Base-by-base conservation (phyloP, 2,797 vertebrate species). In the Loris lydekkerianus region DNA sequence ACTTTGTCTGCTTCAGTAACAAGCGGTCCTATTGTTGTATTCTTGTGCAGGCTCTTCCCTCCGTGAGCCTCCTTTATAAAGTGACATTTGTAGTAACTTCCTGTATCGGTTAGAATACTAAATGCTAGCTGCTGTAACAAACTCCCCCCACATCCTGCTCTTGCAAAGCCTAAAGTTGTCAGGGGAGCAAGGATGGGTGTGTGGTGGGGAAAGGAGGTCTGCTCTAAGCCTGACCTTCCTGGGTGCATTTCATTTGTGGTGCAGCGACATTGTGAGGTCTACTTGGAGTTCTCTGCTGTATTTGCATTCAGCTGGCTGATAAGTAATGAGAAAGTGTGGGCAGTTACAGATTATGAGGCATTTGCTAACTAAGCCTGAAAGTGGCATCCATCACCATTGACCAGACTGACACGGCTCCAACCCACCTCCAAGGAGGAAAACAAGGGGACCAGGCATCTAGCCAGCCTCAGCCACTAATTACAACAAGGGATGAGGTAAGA, bases 171-270 rank as follows among this genome's bases (percentile, higher is more conserved):
- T 92, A 60, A 61, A 69, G 70, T 18, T 81, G 37, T 63, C 37
- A 34, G 31, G 1, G 21, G 27, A 89, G 15, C 10, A n/a, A 10
- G 25, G 17, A 9, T 18, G 46, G 14, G 17, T 61, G 25, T 65
- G 21, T 90, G 31, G 69, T 61, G 18, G 91, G 84, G 69, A 91
- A 29, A 72, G 34, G 46, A 70, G 85, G 87, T 86, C 78, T 60
- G 7, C 23, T n/a, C 6, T 76, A 60, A 78, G 49, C 56, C 77
- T 29, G 72, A 87, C 83, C 60, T 80, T 43, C 49, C 78, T 61
- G 31, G 53, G 69, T 11, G 8, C 29, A 3, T 86, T 70, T 73
- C 72, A 40, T n/a, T 67, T 77, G 65, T 63, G 61, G 18, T 37
- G 3, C 43, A 5, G 10, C 27, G 56, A 34, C 60, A 37, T 17